Evolutionary conservation across 2,797 vertebrate species (phyloP).

Genomic region (Sebastes wilsoni): DNA sequence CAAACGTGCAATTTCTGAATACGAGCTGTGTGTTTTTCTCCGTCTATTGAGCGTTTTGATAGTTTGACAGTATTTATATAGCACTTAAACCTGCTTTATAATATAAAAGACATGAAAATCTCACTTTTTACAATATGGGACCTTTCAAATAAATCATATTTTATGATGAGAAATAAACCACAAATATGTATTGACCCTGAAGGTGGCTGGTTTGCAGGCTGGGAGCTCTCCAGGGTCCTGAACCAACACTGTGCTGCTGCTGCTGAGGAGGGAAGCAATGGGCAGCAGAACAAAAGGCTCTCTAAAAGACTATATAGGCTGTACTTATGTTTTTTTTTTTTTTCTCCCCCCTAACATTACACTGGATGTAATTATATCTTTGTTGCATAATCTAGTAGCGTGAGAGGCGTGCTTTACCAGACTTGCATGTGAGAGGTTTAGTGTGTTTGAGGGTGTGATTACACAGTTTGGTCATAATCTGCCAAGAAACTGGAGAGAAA

Average conservation of each 20-base stretch:
- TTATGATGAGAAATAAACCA: not conserved
- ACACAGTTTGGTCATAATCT: not conserved
- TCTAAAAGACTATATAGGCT: not conserved
- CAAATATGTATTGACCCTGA: not conserved
- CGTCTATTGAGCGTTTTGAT: too few relatives aligned
- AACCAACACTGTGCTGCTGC: constrained; percentile 25
- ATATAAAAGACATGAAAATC: too few relatives aligned
- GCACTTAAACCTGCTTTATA: too few relatives aligned
- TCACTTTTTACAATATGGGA: too few relatives aligned
- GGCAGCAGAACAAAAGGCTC: constrained; percentile 2
- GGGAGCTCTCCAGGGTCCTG: constrained; percentile 77
- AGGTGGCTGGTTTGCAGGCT: constrained; percentile 26
- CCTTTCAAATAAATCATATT: not conserved
- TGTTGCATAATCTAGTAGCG: constrained; percentile 37
- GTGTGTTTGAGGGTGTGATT: not conserved
- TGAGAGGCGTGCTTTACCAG: constrained; percentile 1
- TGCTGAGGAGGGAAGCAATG: not conserved
- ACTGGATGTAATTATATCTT: constrained; percentile 17
- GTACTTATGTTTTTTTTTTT: not conserved
- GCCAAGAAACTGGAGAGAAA: not conserved
- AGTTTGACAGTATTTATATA: too few relatives aligned
- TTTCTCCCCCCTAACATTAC: not conserved
- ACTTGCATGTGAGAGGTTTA: constrained; percentile 5
- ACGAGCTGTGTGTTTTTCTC: too few relatives aligned
- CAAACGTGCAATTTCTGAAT: too few relatives aligned